Base-by-base conservation (phyloP, 2,113 vertebrate species). In the Saguinus midas region DNA sequence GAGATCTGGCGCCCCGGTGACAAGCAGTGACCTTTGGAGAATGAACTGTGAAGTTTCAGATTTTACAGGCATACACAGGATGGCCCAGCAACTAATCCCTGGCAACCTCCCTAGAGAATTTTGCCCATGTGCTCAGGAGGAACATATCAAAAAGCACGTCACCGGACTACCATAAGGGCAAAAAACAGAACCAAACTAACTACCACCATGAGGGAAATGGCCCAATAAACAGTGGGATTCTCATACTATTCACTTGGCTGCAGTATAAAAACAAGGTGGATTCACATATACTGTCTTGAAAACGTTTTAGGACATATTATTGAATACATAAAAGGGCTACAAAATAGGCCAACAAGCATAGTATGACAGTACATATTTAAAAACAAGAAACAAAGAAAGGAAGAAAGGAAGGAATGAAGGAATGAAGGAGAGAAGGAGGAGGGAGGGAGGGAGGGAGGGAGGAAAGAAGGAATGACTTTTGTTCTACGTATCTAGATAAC, bases 311-410 rank as follows among this genome's bases (percentile, higher is more conserved):
- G 73, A 57, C 73, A 61, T 68, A 78, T 11, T n/a, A 86, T 0
- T 58, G 61, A 78, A 48, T 27, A 45, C 87, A 87, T 84, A 23
- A 37, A 96, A 98, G 55, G 29, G 50, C 85, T 76, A 87, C 35
- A 76, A 61, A 95, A 68, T 1, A 95, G 20, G 25, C 23, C 18
- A 78, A n/a, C 27, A 61, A 66, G 21, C 37, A 86, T 2, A 73
- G 3, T 50, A 84, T 86, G 40, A 86, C 18, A 58, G 32, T 17
- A 52, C 40, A 25, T 91, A 66, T 81, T 52, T n/a, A 64, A 78
- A 66, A 83, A 8, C 3, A 87, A 1, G 27, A 75, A n/a, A 27
- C 29, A 45, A 66, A 32, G 83, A 17, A 27, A 32, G 66, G 66
- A 72, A 45, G 27, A n/a, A 61, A n/a, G 80, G 13, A 32, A 29